These are phyloP conservation scores for Triplophysa tibetana DNA, from an alignment of 2,113 vertebrate species.

Conservation along the genomic window DNA sequence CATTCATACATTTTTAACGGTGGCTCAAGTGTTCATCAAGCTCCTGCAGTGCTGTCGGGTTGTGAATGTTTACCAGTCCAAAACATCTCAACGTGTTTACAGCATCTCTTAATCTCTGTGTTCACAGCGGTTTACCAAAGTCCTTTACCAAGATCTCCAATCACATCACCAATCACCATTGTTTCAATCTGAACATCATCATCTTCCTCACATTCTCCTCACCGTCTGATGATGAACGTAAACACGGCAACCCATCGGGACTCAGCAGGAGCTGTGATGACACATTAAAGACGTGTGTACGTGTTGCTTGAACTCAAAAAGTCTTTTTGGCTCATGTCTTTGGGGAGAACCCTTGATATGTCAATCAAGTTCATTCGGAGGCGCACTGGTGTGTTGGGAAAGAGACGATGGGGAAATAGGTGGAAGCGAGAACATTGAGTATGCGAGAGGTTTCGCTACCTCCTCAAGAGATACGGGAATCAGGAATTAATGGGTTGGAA, in stretches of 20 bases:
- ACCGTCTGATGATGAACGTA: slow-evolving; percentile 49
- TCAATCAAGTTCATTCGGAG: slow-evolving; percentile 60
- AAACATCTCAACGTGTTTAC: too few relatives aligned
- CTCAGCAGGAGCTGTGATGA: slow-evolving; percentile 35
- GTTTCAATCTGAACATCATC: slow-evolving; percentile 45
- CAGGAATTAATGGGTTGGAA: slow-evolving; percentile 1
- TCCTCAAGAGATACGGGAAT: background rate
- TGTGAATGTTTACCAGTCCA: too few relatives aligned
- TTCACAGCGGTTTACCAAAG: too few relatives aligned
- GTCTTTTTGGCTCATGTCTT: slow-evolving; percentile 48
- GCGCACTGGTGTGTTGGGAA: slow-evolving; percentile 3
- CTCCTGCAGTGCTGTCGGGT: too few relatives aligned
- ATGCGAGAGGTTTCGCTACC: background rate
- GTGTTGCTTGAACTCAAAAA: slow-evolving; percentile 54
- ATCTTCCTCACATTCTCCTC: slow-evolving; percentile 31
- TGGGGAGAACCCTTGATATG: slow-evolving; percentile 54
- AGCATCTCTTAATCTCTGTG: too few relatives aligned
- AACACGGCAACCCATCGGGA: slow-evolving; percentile 56
- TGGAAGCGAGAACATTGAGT: background rate
- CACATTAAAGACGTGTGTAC: slow-evolving; percentile 39
- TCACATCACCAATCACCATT: background rate
- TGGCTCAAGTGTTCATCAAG: too few relatives aligned
- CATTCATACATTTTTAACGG: too few relatives aligned
- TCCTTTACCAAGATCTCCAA: too few relatives aligned
- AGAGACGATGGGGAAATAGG: slow-evolving; percentile 29